A percentile compares a stretch with the other conserved stretches of the same genome.
Conservation (phyloP, 2,888 invertebrate species). For the Calliscelio sp. region DNA sequence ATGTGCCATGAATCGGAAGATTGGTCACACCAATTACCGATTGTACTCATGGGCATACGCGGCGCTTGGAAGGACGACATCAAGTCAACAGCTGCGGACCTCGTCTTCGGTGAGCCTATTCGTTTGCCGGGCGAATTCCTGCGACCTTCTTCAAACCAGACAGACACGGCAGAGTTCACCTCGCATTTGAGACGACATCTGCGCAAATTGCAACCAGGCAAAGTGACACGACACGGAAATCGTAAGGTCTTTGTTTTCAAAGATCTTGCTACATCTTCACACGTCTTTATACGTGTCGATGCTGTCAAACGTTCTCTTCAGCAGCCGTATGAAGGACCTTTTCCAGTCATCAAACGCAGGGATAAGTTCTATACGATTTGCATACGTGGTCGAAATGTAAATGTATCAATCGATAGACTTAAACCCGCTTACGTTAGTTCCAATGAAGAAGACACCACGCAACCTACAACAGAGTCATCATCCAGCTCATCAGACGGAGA, state of each 20-base stretch:
- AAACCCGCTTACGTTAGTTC: slow-evolving; percentile 24
- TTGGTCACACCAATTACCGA: slow-evolving; percentile 8
- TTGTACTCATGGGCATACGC: slow-evolving; percentile 13
- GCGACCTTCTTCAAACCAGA: neutral
- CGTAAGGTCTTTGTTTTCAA: slow-evolving; percentile 24
- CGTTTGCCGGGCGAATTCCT: slow-evolving; percentile 25
- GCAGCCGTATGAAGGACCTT: slow-evolving; percentile 33
- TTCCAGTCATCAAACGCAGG: neutral
- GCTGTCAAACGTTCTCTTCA: neutral
- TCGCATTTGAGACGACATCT: neutral
- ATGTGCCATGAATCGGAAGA: slow-evolving; percentile 25
- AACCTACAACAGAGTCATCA: too few relatives aligned
- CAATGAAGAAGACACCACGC: neutral
- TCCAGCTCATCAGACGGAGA: too few relatives aligned
- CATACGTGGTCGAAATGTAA: neutral
- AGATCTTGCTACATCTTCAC: slow-evolving; percentile 14
- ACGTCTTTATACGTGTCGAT: slow-evolving; percentile 20
- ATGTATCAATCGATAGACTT: slow-evolving; percentile 22
- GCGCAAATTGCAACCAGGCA: neutral
- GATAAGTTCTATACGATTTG: neutral
- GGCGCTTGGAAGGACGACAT: slow-evolving; percentile 11
- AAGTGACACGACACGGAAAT: neutral
- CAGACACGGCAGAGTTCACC: neutral
- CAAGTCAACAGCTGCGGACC: slow-evolving; percentile 1
- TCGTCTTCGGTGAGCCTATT: slow-evolving; percentile 6